phyloP scores from a whole-genome alignment of 2,888 invertebrate genomes.

The Eudemis profundana region DNA sequence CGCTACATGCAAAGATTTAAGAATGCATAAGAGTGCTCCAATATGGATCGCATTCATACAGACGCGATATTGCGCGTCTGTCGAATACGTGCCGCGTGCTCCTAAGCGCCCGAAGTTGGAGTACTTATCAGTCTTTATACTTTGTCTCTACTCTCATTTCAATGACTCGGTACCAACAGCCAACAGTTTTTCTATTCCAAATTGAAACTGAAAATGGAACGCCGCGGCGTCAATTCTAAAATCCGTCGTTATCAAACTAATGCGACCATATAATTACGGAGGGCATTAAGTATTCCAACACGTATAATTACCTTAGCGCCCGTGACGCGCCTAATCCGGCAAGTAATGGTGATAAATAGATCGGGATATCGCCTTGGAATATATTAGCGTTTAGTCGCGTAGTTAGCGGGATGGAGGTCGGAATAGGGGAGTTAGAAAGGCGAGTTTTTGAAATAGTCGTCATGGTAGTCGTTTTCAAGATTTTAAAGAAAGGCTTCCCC shows the following conservation, averaged over 20 bases:
- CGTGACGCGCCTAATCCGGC: slow-evolving; percentile 75
- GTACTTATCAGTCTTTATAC: too few relatives aligned
- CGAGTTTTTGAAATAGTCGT: slow-evolving; percentile 17
- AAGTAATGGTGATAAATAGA: slow-evolving; percentile 81
- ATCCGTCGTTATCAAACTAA: slow-evolving; percentile 50
- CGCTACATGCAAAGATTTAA: too few relatives aligned
- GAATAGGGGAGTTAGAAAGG: slow-evolving; percentile 5
- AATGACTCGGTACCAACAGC: neutral
- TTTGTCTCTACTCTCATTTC: too few relatives aligned
- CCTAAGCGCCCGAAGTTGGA: too few relatives aligned
- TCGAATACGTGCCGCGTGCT: too few relatives aligned
- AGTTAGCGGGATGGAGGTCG: slow-evolving; percentile 23
- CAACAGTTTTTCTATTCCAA: slow-evolving; percentile 1
- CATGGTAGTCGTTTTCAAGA: too few relatives aligned
- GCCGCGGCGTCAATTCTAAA: slow-evolving; percentile 25
- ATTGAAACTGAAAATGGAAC: slow-evolving; percentile 15
- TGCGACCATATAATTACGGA: slow-evolving; percentile 52
- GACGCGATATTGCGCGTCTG: too few relatives aligned
- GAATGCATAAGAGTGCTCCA: too few relatives aligned
- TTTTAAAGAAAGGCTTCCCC: too few relatives aligned
- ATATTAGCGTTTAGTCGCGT: slow-evolving; percentile 59
- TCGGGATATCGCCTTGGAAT: slow-evolving; percentile 67
- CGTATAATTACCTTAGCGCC: slow-evolving; percentile 74
- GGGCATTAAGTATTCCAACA: slow-evolving; percentile 74
- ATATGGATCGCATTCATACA: too few relatives aligned